phyloP scores from a whole-genome alignment of 1,140 invertebrate genomes.

The Cherax quadricarinatus region DNA sequence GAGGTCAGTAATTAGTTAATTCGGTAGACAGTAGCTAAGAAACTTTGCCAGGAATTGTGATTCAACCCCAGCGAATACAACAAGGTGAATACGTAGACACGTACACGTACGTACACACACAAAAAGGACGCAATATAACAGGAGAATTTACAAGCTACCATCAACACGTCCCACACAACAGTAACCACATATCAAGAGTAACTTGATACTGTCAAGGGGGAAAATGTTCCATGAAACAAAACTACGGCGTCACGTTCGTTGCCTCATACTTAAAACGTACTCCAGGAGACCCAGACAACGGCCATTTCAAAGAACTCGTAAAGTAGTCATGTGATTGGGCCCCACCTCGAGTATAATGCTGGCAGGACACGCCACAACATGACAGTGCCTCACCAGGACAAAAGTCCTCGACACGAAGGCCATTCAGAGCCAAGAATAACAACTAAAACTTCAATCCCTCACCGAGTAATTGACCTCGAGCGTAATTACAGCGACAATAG shows the following conservation, averaged over 20 bases:
- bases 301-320: not conserved
- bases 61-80: too few species aligned
- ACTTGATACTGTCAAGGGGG: too few species aligned
- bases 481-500: slow-evolving; percentile 48
- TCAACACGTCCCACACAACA: too few species aligned
- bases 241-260: too few species aligned
- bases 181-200: too few species aligned
- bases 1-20: too few species aligned
- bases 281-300: not conserved
- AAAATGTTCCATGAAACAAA: too few species aligned
- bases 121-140: not conserved
- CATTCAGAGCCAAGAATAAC: not conserved
- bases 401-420: not conserved
- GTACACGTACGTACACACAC: slow-evolving; percentile 9
- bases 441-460: slow-evolving; percentile 6
- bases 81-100: not conserved
- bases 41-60: too few species aligned
- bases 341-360: not conserved
- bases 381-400: too few species aligned
- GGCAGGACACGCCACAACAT: not conserved
- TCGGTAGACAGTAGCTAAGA: too few species aligned
- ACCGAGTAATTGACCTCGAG: slow-evolving; percentile 19
- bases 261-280: not conserved
- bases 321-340: not conserved
- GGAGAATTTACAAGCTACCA: too few species aligned